Evolutionary conservation across 2,113 vertebrate species (phyloP).

Genomic region (sheep (Ovis aries)): DNA sequence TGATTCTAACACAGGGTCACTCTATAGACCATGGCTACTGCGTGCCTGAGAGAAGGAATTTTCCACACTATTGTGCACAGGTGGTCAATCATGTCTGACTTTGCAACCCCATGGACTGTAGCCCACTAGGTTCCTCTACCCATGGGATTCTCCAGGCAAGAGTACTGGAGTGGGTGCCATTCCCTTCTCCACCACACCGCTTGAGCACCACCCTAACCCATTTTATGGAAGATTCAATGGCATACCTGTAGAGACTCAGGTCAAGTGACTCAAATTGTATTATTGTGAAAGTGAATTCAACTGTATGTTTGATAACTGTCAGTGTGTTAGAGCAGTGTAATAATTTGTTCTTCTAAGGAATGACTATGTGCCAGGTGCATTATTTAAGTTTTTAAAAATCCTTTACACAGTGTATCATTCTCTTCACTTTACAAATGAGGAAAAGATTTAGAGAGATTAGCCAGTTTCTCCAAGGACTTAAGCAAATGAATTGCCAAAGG

Average conservation of each 20-base stretch:
- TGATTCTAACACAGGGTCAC: neutral
- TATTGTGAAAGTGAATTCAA: neutral
- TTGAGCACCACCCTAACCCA: neutral
- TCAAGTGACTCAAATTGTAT: neutral
- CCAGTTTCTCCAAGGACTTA: neutral
- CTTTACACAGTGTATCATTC: neutral
- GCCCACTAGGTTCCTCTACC: neutral
- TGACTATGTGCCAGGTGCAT: neutral
- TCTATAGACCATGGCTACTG: neutral
- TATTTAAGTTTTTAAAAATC: neutral
- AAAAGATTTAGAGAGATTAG: neutral
- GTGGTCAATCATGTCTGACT: neutral
- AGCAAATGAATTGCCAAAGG: neutral
- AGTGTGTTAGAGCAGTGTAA: neutral
- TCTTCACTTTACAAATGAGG: neutral
- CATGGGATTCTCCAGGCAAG: neutral
- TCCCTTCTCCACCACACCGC: neutral
- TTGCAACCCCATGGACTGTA: neutral
- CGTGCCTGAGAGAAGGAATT: neutral
- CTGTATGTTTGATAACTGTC: neutral
- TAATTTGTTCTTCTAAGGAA: neutral
- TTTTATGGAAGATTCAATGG: neutral
- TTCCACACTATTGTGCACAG: neutral
- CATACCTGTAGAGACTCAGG: neutral
- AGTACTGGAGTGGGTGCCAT: neutral